A percentile compares a stretch with the other conserved stretches of the same genome.
These are phyloP conservation scores for Antheraea assamensis DNA, from an alignment of 2,888 invertebrate genomes.

Conservation along the genomic window DNA sequence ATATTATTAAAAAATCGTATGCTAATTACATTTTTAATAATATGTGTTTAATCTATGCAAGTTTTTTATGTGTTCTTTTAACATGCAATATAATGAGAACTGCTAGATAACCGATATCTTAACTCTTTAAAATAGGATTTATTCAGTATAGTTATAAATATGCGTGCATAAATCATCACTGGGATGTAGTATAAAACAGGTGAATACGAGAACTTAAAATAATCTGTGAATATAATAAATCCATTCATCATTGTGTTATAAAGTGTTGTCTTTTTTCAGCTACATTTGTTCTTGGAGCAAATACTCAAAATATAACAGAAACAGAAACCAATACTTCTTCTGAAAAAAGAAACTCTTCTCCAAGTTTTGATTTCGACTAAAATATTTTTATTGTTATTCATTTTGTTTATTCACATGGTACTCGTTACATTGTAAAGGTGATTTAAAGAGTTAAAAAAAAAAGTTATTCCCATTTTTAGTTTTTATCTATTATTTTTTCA, in stretches of 20 bases:
- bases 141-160: neutral
- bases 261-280: neutral
- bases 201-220: neutral
- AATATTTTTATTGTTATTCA: neutral
- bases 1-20: too few species aligned
- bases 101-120: neutral
- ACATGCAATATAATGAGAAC: too few species aligned
- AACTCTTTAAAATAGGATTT: too few species aligned
- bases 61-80: neutral
- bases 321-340: neutral
- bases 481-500: too few species aligned
- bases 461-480: too few species aligned
- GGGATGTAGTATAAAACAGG: neutral
- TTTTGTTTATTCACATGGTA: neutral
- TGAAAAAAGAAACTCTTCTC: neutral
- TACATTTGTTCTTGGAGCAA: neutral
- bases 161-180: neutral
- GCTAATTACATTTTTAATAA: too few species aligned
- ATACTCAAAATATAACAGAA: neutral
- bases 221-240: too few species aligned
- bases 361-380: constrained; percentile 9
- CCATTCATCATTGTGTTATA: neutral
- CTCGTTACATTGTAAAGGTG: neutral
- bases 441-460: neutral
- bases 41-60: neutral